Conservation (phyloP, 2,888 invertebrate species). For the Mythimna pallens region DNA sequence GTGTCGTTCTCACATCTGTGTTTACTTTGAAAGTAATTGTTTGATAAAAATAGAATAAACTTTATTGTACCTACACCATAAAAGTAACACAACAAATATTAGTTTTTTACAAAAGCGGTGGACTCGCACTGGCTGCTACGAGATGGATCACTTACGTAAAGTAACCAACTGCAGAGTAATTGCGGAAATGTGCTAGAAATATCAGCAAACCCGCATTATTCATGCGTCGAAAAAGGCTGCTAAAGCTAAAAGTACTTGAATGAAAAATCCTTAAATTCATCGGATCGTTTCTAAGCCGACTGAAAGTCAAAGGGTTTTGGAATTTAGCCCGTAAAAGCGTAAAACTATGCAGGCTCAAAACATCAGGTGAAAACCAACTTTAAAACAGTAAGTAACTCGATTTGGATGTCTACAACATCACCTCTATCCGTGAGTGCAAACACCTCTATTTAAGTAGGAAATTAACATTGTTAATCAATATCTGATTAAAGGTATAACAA, state of each 20-base stretch:
- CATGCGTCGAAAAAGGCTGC: conserved; percentile 6
- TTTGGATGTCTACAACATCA: conserved; percentile 1
- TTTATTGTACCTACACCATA: no score
- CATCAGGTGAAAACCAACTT: conserved; percentile 17
- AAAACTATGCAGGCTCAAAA: conserved; percentile 2
- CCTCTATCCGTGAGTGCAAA: no score
- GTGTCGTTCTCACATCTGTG: conserved; percentile 25
- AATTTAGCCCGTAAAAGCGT: conserved; percentile 25
- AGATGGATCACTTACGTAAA: conserved; percentile 1
- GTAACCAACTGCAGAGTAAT: conserved; percentile 7
- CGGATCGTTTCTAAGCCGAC: conserved; percentile 2
- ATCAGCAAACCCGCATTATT: background rate
- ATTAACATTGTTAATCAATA: conserved; percentile 6
- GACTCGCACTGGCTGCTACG: background rate
- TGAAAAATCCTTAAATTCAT: conserved; percentile 11
- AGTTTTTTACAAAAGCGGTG: background rate
- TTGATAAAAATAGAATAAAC: conserved; percentile 16
- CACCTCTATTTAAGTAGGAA: background rate
- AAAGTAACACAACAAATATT: no score
- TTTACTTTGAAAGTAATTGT: conserved; percentile 24
- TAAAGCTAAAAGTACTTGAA: background rate
- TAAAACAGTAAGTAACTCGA: background rate
- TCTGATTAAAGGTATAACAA: background rate
- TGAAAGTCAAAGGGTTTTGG: conserved; percentile 13
- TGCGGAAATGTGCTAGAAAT: conserved; percentile 5